Evolutionary conservation across 1,140 invertebrate genomes (phyloP).

Genomic region (Orussus abietinus): DNA sequence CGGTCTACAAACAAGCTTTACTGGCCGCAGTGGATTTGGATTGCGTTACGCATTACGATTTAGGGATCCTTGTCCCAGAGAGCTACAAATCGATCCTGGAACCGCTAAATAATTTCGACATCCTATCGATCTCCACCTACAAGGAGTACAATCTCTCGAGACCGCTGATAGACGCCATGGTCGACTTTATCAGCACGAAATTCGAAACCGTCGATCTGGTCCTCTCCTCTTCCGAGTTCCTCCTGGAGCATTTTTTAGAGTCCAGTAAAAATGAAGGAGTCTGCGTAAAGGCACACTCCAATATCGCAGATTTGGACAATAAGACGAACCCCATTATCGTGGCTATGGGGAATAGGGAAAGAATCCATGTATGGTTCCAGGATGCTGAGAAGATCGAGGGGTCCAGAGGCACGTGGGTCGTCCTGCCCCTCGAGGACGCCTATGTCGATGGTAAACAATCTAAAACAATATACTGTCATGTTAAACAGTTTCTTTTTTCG

Average conservation of each 20-base stretch:
- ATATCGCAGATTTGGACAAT: conserved; percentile 16
- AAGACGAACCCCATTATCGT: conserved; percentile 29
- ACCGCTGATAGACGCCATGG: conserved; percentile 29
- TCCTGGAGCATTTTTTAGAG: conserved; percentile 28
- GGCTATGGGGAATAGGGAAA: conserved; percentile 27
- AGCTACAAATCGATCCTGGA: conserved; percentile 28
- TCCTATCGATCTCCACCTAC: conserved; percentile 36
- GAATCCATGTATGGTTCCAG: conserved; percentile 35
- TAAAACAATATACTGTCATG: background rate
- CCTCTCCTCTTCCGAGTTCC: conserved; percentile 19
- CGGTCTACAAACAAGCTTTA: conserved; percentile 39
- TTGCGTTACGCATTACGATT: conserved; percentile 36
- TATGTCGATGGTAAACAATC: conserved; percentile 31
- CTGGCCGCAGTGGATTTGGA: conserved; percentile 30
- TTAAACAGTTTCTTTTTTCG: conserved; percentile 1
- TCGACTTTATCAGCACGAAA: conserved; percentile 34
- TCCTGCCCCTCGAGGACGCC: conserved; percentile 35
- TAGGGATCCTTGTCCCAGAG: conserved; percentile 36
- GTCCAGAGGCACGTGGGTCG: conserved; percentile 35
- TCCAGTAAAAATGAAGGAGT: conserved; percentile 30
- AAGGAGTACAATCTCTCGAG: conserved; percentile 30
- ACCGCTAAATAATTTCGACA: conserved; percentile 34
- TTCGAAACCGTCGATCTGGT: conserved; percentile 36
- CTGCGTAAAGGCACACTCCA: conserved; percentile 35
- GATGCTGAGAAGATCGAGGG: conserved; percentile 15